These are phyloP conservation scores for Fissipunctia ypsillon DNA, from an alignment of 2,888 invertebrate genomes.

Conservation along the genomic window DNA sequence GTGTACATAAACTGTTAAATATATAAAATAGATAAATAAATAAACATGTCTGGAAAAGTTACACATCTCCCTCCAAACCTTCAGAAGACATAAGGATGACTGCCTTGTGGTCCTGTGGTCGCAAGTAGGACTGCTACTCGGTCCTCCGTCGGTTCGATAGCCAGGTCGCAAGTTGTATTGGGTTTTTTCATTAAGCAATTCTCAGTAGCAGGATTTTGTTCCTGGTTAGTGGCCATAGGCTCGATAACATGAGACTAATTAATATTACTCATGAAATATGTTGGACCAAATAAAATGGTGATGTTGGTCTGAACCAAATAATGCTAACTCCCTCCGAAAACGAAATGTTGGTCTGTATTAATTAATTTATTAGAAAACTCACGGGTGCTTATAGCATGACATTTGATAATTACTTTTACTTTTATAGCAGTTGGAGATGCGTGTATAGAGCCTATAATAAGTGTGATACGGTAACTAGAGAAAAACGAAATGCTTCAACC, in stretches of 20 bases:
- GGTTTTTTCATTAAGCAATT: too few species aligned
- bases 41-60: too few species aligned
- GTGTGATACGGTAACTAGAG: constrained; percentile 15
- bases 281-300: neutral
- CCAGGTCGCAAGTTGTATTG: too few species aligned
- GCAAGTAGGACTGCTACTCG: too few species aligned
- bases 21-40: too few species aligned
- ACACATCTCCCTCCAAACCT: too few species aligned
- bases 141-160: too few species aligned
- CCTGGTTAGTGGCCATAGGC: too few species aligned
- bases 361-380: neutral
- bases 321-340: neutral
- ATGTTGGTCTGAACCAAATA: neutral
- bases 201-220: too few species aligned
- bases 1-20: too few species aligned
- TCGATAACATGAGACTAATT: neutral
- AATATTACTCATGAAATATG: neutral
- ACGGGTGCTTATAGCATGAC: constrained; percentile 23
- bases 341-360: neutral
- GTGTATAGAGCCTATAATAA: constrained; percentile 27
- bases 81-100: too few species aligned
- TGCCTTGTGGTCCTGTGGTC: too few species aligned
- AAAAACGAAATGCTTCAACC: constrained; percentile 8
- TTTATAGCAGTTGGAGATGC: constrained; percentile 35
- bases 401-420: constrained; percentile 52